Conservation (phyloP, 2,113 vertebrate genomes). For the Festucalex cinctus region DNA sequence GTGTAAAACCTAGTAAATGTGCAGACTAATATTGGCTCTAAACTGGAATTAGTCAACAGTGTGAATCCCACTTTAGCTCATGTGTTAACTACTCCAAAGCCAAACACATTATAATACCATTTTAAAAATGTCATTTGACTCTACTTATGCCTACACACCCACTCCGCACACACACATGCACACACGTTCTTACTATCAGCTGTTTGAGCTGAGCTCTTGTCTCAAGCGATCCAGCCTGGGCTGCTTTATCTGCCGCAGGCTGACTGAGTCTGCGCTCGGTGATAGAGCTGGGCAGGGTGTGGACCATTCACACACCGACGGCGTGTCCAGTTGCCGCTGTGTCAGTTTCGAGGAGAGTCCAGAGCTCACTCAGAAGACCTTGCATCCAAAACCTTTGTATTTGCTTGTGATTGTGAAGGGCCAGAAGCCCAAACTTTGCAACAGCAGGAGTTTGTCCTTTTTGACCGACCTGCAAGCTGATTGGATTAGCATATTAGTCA, state of each 20-base stretch:
- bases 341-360: background rate
- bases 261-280: slow-evolving; percentile 37
- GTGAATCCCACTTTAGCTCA: background rate
- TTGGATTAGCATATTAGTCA: background rate
- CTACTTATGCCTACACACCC: background rate
- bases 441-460: background rate
- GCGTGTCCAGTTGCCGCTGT: slow-evolving; percentile 1
- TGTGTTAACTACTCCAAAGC: background rate
- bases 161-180: background rate
- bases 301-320: slow-evolving; percentile 17
- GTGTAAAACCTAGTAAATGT: too few relatives aligned
- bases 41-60: background rate
- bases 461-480: background rate
- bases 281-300: slow-evolving; percentile 51
- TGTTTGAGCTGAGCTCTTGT: slow-evolving; percentile 15
- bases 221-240: background rate
- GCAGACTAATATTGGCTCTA: background rate
- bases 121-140: background rate
- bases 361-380: background rate
- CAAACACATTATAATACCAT: background rate
- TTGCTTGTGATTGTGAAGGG: background rate
- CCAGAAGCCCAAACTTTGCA: background rate
- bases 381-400: background rate
- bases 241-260: slow-evolving; percentile 44
- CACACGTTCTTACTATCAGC: slow-evolving; percentile 8